Evolutionary conservation across 2,113 vertebrate genomes (phyloP), one percentile per base, ranked within the genome.

Genomic region (Pseudorhombus dupliciocellatus): DNA sequence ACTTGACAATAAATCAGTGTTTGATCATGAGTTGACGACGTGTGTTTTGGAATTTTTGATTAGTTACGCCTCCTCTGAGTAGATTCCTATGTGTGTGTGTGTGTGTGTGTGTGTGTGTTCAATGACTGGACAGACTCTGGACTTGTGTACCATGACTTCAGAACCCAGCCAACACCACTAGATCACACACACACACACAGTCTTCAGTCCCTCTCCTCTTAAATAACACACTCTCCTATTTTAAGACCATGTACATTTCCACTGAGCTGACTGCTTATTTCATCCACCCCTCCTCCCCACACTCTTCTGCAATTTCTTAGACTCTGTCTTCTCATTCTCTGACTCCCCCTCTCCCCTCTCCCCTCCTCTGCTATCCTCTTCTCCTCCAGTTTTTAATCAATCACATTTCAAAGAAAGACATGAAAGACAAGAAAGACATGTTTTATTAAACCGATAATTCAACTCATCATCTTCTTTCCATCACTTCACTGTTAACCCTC

Each of bases 211-310:
- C 82, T 48, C 64, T 74, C 50, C 54, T 59, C 81, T 91, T 90
- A 81, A 60, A 87, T 89, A 91, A 91, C 71, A 61, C 72, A 58
- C 57, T 54, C 46, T 83, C 80, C 87, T 91, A 89, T 91, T 91
- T 89, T 88, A 77, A 85, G 86, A 84, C 44, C 79, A 70, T 58
- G 80, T 83, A 83, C 75, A 77, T 85, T 90, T 91, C 80, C 84
- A 90, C 80, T 78, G 83, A 68, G 55, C 55, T 76, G 81, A 59
- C 55, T 51, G 44, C 64, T 71, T 65, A 70, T 80, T 81, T 73
- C 71, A 73, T 59, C 46, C 63, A 37, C 67, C 46, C 24, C 40
- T 7, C 57, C 5, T 58, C 42, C 48, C 34, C 4, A 34, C 37
- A 22, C 57, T 16, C 20, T 26, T 42, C 25, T 37, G 34, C 34